phyloP scores from a whole-genome alignment of 2,113 vertebrate species.

The Corvus hawaiiensis region DNA sequence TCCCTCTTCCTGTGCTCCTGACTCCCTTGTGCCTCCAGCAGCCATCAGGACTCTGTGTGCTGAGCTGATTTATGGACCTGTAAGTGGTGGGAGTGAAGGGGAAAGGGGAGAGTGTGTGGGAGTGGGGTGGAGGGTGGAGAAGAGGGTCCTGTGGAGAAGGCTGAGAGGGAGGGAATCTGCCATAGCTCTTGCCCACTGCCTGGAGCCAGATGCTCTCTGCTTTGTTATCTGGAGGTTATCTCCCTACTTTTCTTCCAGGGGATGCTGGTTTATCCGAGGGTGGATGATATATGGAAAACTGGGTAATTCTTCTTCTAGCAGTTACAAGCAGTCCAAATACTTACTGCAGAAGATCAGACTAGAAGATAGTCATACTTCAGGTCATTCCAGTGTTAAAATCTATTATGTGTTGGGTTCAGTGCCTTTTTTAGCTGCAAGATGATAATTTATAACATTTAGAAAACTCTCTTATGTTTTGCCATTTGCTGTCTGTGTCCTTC shows the following conservation, averaged over 20 bases:
- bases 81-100: not conserved
- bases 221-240: not conserved
- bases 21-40: not conserved
- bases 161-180: not conserved
- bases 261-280: not conserved
- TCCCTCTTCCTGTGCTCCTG: not conserved
- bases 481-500: constrained; percentile 25
- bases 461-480: constrained; percentile 20
- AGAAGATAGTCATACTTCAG: not conserved
- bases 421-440: not conserved
- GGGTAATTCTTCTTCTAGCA: not conserved
- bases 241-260: not conserved
- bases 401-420: not conserved
- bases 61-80: not conserved
- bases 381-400: not conserved
- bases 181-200: not conserved
- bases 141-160: not conserved
- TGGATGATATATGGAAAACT: not conserved
- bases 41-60: not conserved
- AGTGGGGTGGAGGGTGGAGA: not conserved
- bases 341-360: constrained; percentile 1
- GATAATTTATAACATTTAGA: not conserved
- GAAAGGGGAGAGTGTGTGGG: not conserved
- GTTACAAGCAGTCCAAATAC: not conserved
- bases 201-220: not conserved